Conservation (phyloP, 1,140 invertebrate species). For the Ylistrum balloti region DNA sequence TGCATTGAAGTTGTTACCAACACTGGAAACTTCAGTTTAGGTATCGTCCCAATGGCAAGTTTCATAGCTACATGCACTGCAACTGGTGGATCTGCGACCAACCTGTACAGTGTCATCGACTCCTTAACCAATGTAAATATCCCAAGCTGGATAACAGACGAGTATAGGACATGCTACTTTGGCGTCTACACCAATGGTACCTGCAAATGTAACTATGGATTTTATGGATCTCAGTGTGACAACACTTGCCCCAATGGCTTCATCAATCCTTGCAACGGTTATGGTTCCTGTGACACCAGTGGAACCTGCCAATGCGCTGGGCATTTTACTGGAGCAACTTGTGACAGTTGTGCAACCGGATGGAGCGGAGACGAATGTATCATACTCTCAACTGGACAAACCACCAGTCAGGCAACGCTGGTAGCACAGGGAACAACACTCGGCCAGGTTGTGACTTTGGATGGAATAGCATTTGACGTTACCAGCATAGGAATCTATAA, state of each 20-base stretch:
- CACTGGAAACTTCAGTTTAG: constrained; percentile 47
- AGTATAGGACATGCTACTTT: constrained; percentile 65
- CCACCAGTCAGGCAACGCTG: neutral
- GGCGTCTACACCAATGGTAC: constrained; percentile 52
- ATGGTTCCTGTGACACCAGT: constrained; percentile 62
- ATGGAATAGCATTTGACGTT: constrained; percentile 60
- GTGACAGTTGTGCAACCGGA: constrained; percentile 58
- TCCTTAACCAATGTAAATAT: neutral
- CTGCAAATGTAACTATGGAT: constrained; percentile 66
- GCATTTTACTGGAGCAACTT: constrained; percentile 67
- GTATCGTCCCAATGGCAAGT: constrained; percentile 58
- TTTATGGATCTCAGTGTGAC: constrained; percentile 63
- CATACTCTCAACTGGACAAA: constrained; percentile 52
- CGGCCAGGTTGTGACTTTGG: constrained; percentile 64
- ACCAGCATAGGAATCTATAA: constrained; percentile 50
- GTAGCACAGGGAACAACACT: constrained; percentile 56
- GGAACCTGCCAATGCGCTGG: constrained; percentile 64
- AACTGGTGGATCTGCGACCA: neutral
- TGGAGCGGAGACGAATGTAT: constrained; percentile 68
- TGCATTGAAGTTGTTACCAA: constrained; percentile 52
- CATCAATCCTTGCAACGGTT: constrained; percentile 61
- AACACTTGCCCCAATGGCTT: constrained; percentile 63
- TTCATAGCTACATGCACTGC: constrained; percentile 57
- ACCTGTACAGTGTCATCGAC: constrained; percentile 53
- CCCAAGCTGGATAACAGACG: constrained; percentile 62